Evolutionary conservation across 2,888 invertebrate genomes (phyloP), one percentile per base, ranked within the genome.

Genomic region (Lasioglossum vierecki): DNA sequence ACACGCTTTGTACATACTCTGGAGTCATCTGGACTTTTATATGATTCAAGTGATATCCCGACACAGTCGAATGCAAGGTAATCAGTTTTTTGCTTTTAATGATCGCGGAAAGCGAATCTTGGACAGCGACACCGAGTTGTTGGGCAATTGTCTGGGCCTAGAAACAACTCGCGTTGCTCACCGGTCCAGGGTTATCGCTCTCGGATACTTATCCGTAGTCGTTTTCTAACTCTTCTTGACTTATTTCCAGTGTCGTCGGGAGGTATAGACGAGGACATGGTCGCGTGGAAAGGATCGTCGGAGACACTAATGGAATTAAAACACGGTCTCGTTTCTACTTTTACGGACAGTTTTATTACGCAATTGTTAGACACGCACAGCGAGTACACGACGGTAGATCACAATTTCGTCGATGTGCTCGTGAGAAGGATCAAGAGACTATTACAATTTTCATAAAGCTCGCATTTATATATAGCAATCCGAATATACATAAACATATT

Each of bases 261-360:
- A 35, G 90, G 92, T 46, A 87, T 94, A 53, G 94, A 94, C 76
- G 94, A 94, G 8, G 93, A 88, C 80, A 90, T 92, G 77, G 84
- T 92, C 30, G 93, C 94, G 57, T 96, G 96, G 96, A 95, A 96
- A 92, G 95, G 96, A 63, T 96, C 96, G 1, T 95, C 96, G 6
- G 96, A 96, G 89, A 97, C 97, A 84, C 95, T 97, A 78, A 95
- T 96, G 49, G 96, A 96, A 91, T 95, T 98, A 79, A 97, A 97
- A 91, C 97, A 97, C 93, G 97, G 97, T 53, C 95, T 98, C 18
- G 96, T 97, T 49, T 96, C 97, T 0, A 96, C 97, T 30, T 97
- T 98, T 94, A 98, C 97, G 92, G 98, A 98, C 93, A 96, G 97
- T 87, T 98, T 98, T 95, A 96, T 97, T 79, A 97, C 97, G 83